Percentiles rank a stretch among this genome's conserved stretches.
Conservation (phyloP, 1,140 invertebrate genomes). For the Pissodes strobi region DNA sequence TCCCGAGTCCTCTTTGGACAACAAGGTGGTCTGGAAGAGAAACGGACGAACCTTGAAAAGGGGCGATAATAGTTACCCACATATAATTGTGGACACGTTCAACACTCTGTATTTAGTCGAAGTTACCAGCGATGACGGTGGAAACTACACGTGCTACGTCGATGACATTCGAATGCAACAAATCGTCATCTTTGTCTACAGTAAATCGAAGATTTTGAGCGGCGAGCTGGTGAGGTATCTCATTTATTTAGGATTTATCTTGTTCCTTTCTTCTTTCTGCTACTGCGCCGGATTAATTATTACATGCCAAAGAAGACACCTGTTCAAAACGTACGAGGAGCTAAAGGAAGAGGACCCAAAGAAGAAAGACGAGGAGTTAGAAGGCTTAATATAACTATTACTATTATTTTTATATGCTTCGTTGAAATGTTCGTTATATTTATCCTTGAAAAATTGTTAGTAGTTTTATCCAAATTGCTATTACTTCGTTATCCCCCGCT, state of each 20-base stretch:
- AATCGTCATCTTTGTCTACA: slow-evolving; percentile 56
- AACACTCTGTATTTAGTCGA: slow-evolving; percentile 63
- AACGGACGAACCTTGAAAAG: slow-evolving; percentile 55
- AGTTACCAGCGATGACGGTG: slow-evolving; percentile 59
- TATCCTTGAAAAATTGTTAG: too few relatives aligned
- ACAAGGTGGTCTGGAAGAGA: slow-evolving; percentile 58
- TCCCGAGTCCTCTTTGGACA: slow-evolving; percentile 57
- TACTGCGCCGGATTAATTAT: slow-evolving; percentile 61
- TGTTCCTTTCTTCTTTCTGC: slow-evolving; percentile 58
- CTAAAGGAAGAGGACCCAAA: slow-evolving; percentile 42
- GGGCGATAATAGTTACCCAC: slow-evolving; percentile 55
- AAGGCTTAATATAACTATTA: slow-evolving; percentile 23
- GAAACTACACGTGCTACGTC: slow-evolving; percentile 63
- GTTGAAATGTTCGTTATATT: too few relatives aligned
- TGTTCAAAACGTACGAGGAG: slow-evolving; percentile 51
- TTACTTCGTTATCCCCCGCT: too few relatives aligned
- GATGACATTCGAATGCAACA: slow-evolving; percentile 60
- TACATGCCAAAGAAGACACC: slow-evolving; percentile 51
- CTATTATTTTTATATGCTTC: too few relatives aligned
- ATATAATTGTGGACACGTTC: slow-evolving; percentile 61
- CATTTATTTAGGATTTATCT: slow-evolving; percentile 61
- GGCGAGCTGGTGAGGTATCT: slow-evolving; percentile 60
- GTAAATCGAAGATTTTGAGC: slow-evolving; percentile 35
- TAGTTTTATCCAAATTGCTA: too few relatives aligned
- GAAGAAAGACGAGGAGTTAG: slow-evolving; percentile 30